Evolutionary conservation across 2,888 invertebrate species (phyloP), one percentile per base, ranked within the genome.

Genomic region (Bellardia pandia): DNA sequence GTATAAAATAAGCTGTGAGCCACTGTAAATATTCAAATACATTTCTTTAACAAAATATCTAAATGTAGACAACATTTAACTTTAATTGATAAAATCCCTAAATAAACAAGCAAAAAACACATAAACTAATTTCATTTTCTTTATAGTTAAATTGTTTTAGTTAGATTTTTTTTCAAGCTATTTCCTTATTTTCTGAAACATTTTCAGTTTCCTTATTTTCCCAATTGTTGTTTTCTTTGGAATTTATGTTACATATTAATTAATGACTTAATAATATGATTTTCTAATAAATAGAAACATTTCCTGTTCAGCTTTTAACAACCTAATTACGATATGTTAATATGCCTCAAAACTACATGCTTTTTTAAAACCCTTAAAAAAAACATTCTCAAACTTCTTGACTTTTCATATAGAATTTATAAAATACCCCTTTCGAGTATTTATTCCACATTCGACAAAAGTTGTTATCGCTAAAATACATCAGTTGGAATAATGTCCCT

Each of bases 391-490:
- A 53, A 42, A 11, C 33, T 45, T 48, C 56, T 74, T 72, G 30
- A 42, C 62, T 62, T 53, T 60, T 23, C 40, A 58, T 40, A 53
- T 42, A 51, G 2, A 30, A 37, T 23, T 78, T 79, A 33, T 16
- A 56, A 80, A 56, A 58, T 58, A 81, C 16, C 74, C 74, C 30
- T 58, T 42, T 30, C 13, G 30, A 58, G 8, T 37, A 23, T 33
- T 30, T 68, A 37, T 13, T n/a, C 1, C 1, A 11, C 1, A 11
- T 23, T 14, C 14, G 48, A 48, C 23, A 60, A 68, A 62, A 58
- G n/a, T 48, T 58, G 13, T 68, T 78, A 78, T 78, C 78, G 42
- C 66, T 68, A 64, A 77, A 76, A 45, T 45, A 9, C 45, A 76
- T 83, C 60, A 53, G 53, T 42, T 37, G 40, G 13, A 69, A 51